Evolutionary conservation across 2,113 vertebrate species (phyloP).

Genomic region (Sisor rabdophorus): DNA sequence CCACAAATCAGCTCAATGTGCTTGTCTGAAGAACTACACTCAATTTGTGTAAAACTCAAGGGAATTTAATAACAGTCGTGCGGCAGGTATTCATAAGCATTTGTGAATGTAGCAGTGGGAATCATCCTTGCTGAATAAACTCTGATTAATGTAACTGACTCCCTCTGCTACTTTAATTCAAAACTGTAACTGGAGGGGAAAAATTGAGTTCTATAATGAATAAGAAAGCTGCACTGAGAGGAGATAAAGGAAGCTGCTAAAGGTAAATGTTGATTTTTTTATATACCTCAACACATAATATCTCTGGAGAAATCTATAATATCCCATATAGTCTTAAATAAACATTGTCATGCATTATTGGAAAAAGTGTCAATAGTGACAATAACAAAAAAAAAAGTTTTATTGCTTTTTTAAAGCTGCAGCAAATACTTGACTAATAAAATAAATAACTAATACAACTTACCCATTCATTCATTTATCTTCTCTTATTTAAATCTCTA

Average conservation of each 20-base stretch:
- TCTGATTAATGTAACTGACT: constrained; percentile 30
- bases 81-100: constrained; percentile 22
- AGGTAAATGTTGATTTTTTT: not conserved
- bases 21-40: not conserved
- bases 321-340: not conserved
- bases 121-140: constrained; percentile 28
- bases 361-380: not conserved
- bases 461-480: no score
- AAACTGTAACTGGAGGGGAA: constrained; percentile 16
- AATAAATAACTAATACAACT: not conserved
- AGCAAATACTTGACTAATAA: not conserved
- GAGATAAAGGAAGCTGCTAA: constrained; percentile 7
- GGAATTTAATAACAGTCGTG: constrained; percentile 27
- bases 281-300: not conserved
- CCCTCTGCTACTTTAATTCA: constrained; percentile 24
- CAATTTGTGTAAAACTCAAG: constrained; percentile 13
- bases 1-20: not conserved
- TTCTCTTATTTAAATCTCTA: no score
- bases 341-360: not conserved
- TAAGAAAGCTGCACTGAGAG: constrained; percentile 13
- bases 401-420: not conserved
- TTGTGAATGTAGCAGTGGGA: constrained; percentile 24
- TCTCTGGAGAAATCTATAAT: not conserved
- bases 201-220: constrained; percentile 13
- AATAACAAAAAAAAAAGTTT: not conserved